Evolutionary conservation across 2,797 vertebrate genomes (phyloP).

Genomic region (Erethizon dorsatum): DNA sequence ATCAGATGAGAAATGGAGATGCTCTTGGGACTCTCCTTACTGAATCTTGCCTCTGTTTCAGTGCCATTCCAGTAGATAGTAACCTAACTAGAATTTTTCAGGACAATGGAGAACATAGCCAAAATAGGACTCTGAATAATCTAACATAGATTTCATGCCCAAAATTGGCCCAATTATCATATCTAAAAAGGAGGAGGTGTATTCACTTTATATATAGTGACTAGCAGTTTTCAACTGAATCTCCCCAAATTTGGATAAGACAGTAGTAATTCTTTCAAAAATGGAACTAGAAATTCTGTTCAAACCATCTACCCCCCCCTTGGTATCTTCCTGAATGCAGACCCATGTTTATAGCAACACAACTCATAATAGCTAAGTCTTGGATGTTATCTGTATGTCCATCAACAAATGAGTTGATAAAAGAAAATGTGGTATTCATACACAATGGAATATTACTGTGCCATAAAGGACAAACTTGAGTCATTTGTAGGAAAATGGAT

Average conservation of each 20-base stretch:
- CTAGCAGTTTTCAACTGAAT: not conserved
- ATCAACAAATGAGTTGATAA: not conserved
- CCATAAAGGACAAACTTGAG: not conserved
- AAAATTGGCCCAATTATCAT: not conserved
- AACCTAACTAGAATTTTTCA: not conserved
- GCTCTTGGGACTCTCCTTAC: not conserved
- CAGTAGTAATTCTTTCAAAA: not conserved
- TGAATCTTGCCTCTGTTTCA: not conserved
- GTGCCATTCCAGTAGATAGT: not conserved
- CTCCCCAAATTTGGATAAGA: not conserved
- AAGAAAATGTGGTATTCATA: not conserved
- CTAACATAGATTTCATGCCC: not conserved
- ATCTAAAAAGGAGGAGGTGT: not conserved
- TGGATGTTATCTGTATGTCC: not conserved
- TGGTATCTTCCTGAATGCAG: not conserved
- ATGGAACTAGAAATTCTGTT: not conserved
- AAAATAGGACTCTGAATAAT: not conserved
- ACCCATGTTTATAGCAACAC: not conserved
- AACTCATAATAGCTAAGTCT: not conserved
- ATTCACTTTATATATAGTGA: not conserved
- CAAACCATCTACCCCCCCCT: not conserved
- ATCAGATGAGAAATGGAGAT: not conserved
- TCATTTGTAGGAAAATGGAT: not conserved
- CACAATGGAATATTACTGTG: not conserved
- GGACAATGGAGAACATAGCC: not conserved